Conservation (phyloP, 2,888 invertebrate genomes). For the Lapara coniferarum region DNA sequence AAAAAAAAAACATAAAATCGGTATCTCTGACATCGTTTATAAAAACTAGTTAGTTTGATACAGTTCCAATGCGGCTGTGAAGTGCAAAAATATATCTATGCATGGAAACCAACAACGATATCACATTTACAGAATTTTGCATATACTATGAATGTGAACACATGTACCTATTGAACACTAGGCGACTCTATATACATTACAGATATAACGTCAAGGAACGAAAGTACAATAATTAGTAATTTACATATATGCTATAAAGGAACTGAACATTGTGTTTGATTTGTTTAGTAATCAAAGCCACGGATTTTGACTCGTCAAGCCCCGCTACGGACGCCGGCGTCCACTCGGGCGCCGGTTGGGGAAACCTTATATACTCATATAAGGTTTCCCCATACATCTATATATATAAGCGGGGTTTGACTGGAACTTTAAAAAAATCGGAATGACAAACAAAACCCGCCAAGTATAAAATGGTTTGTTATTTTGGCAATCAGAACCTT, state of each 20-base stretch:
- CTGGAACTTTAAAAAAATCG: too few relatives aligned
- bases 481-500: neutral
- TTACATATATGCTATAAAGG: neutral
- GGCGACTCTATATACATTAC: neutral
- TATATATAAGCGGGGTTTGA: too few relatives aligned
- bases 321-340: too few relatives aligned
- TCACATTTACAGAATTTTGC: conserved; percentile 13
- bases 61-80: neutral
- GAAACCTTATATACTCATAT: too few relatives aligned
- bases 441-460: too few relatives aligned
- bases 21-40: neutral
- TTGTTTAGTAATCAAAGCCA: neutral
- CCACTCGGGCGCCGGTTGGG: too few relatives aligned
- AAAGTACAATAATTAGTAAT: neutral
- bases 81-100: conserved; percentile 17
- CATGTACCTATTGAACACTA: neutral
- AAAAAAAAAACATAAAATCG: neutral
- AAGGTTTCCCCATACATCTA: too few relatives aligned
- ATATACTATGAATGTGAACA: conserved; percentile 19
- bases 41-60: conserved; percentile 5
- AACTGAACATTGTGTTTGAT: neutral
- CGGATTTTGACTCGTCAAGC: too few relatives aligned
- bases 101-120: neutral
- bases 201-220: too few relatives aligned
- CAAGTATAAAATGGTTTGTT: neutral